Base-by-base conservation (phyloP, 2,888 invertebrate genomes). In the Cryptocheilus praepositus region DNA sequence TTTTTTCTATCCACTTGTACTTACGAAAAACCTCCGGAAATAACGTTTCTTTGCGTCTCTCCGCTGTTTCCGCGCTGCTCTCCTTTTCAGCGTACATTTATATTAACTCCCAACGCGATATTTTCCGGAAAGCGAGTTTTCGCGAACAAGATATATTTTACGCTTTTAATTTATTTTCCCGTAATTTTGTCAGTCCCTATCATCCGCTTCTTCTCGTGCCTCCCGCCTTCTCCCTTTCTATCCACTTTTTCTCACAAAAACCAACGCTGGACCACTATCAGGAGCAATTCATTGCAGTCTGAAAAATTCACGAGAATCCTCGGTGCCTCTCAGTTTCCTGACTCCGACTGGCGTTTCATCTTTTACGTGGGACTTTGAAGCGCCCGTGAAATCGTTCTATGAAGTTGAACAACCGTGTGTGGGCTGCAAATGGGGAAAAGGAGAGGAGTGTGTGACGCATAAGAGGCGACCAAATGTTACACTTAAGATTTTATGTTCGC, bases 401-500 rank as follows among this genome's bases (percentile, higher is more conserved):
- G 15, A 16, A 45, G 45, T 45, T 45, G 15, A 45, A 45, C 45
- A 45, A 16, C 16, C 45, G 45, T 45, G 16, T 25, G 16, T 45
- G 45, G 45, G 16, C 25, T 25, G 45, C 45, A 7, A 45, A 8
- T 7, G 45, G 2, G 8, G 16, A 51, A 19, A 44, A n/a, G 43
- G 19, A 15, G 21, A 51, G 2, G 18, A 53, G 25, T 16, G 46
- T 11, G n/a, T 22, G 58, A 44, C 22, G 57, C 65, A 63, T 60
- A 60, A 54, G 69, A 55, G 58, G 13, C 28, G 19, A 52, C 52
- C 64, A 65, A 62, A 56, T 62, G 67, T 74, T 80, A 70, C 67
- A 68, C 73, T 70, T 72, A 77, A 77, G 69, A 70, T 72, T 77
- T 80, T 73, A 75, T 72, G 77, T 74, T 77, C 70, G 67, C 74